Percentiles rank a stretch among this genome's conserved stretches.
Evolutionary conservation across 2,888 invertebrate genomes (phyloP).

Genomic region (Tetragonula carbonaria): DNA sequence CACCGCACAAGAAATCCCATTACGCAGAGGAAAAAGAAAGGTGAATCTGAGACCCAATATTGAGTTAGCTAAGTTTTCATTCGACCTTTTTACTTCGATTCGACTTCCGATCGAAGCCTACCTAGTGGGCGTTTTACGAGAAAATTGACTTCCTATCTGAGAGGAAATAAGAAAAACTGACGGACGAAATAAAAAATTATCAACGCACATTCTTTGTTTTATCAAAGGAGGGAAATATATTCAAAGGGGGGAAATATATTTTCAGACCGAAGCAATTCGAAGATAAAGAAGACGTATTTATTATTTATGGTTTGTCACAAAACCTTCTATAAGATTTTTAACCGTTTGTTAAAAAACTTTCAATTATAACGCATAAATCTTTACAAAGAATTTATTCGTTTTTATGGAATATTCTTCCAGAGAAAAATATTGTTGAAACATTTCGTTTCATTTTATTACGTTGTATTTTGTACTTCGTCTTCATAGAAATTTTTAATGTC

Average conservation of each 20-base stretch:
- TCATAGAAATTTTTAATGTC: no score
- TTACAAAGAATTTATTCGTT: no score
- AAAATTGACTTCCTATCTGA: constrained; percentile 67
- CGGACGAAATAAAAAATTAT: constrained; percentile 48
- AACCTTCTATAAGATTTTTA: no score
- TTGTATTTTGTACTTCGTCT: no score
- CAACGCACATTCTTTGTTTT: background rate
- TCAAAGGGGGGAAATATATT: background rate
- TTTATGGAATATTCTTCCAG: no score
- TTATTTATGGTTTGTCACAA: background rate
- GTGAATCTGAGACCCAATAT: constrained; percentile 76
- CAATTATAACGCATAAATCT: no score
- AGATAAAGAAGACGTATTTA: background rate
- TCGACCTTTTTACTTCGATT: constrained; percentile 79
- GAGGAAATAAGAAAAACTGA: constrained; percentile 65
- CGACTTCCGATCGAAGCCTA: constrained; percentile 74
- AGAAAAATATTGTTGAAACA: no score
- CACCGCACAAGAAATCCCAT: constrained; percentile 81
- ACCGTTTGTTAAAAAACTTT: no score
- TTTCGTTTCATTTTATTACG: no score
- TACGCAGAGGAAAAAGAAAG: constrained; percentile 77
- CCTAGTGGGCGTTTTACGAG: constrained; percentile 65
- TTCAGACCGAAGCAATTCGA: background rate
- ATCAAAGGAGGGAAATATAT: background rate
- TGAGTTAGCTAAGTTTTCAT: constrained; percentile 81